These are phyloP conservation scores for Tenualosa ilisha DNA, from an alignment of 2,797 vertebrate species.

Conservation along the genomic window DNA sequence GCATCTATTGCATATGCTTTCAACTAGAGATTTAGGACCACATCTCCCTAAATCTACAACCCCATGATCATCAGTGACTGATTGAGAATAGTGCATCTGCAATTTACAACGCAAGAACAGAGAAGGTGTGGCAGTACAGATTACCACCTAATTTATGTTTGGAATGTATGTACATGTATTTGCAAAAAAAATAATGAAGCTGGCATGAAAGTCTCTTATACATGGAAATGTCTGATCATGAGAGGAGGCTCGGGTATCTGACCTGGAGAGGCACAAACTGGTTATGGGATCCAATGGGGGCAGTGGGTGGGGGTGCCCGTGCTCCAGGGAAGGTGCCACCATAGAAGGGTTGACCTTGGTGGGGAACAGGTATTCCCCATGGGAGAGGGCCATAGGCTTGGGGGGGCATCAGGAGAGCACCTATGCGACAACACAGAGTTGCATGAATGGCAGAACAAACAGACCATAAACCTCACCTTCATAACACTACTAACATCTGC, in stretches of 20 bases:
- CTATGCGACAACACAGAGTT: slow-evolving; percentile 46
- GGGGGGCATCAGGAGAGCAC: slow-evolving; percentile 78
- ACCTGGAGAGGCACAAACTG: slow-evolving; percentile 97
- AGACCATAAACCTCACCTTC: neutral
- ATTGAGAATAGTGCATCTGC: neutral
- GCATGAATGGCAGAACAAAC: neutral
- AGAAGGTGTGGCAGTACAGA: neutral
- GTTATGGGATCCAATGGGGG: slow-evolving; percentile 85
- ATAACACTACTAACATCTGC: neutral
- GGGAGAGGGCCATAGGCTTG: slow-evolving; percentile 78
- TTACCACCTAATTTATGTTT: neutral
- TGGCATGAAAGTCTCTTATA: neutral
- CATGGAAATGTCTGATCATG: neutral
- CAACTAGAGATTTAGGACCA: neutral
- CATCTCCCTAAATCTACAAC: neutral
- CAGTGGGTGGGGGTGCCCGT: slow-evolving; percentile 64
- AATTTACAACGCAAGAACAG: neutral
- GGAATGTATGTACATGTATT: too few species aligned
- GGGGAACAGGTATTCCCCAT: slow-evolving; percentile 82
- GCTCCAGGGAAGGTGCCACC: slow-evolving; percentile 80
- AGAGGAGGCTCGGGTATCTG: slow-evolving; percentile 41
- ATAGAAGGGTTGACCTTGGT: slow-evolving; percentile 79
- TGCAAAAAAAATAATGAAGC: too few species aligned
- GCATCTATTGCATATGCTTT: neutral
- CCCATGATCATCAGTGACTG: neutral